phyloP scores from a whole-genome alignment of 2,797 vertebrate genomes.

The Helarctos malayanus region DNA sequence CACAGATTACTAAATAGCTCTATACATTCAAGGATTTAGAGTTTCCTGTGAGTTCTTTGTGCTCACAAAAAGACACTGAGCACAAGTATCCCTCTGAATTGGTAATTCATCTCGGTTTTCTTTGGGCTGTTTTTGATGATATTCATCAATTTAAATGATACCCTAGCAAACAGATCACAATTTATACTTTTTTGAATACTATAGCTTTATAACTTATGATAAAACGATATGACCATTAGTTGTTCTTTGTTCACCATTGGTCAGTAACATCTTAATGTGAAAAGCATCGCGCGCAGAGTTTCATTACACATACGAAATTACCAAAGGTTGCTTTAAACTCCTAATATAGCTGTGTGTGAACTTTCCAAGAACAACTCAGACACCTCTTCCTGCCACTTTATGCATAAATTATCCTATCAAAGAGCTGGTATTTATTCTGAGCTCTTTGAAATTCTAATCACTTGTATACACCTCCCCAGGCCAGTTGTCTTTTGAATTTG shows the following conservation, averaged over 20 bases:
- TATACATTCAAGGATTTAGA: slow-evolving; percentile 85
- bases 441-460: slow-evolving; percentile 92
- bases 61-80: slow-evolving; percentile 80
- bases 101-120: slow-evolving; percentile 78
- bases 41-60: slow-evolving; percentile 83
- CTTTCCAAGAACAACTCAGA: slow-evolving; percentile 88
- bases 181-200: slow-evolving; percentile 39
- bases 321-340: slow-evolving; percentile 83
- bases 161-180: slow-evolving; percentile 37
- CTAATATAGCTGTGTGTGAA: slow-evolving; percentile 84
- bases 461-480: slow-evolving; percentile 89
- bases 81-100: slow-evolving; percentile 77
- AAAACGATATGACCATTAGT: neutral
- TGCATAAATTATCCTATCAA: slow-evolving; percentile 91
- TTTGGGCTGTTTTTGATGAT: slow-evolving; percentile 77
- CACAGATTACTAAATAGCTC: slow-evolving; percentile 81
- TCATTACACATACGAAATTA: slow-evolving; percentile 72
- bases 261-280: slow-evolving; percentile 22
- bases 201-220: slow-evolving; percentile 22
- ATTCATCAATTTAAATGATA: slow-evolving; percentile 75
- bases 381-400: slow-evolving; percentile 89
- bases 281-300: slow-evolving; percentile 54
- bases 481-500: slow-evolving; percentile 89
- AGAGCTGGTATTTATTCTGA: slow-evolving; percentile 90
- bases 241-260: neutral